phyloP scores from a whole-genome alignment of 2,888 invertebrate species.

The Bembecia ichneumoniformis region DNA sequence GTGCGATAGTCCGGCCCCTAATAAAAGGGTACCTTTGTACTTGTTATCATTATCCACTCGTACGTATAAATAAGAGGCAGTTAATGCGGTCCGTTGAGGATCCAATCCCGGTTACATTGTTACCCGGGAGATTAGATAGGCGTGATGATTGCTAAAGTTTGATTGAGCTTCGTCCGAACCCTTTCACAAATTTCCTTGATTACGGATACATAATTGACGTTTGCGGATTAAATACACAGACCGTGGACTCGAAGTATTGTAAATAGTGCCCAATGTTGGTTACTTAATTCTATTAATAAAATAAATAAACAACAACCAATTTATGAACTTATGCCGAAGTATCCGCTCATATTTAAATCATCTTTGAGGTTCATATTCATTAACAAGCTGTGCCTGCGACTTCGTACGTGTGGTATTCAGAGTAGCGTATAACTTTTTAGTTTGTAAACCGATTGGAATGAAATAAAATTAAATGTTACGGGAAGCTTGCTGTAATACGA shows the following conservation, averaged over 20 bases:
- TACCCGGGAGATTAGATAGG: conserved; percentile 59
- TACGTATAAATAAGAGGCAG: conserved; percentile 47
- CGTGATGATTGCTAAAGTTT: conserved; percentile 67
- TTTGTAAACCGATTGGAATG: too few relatives aligned
- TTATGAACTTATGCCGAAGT: neutral
- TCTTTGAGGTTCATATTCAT: too few relatives aligned
- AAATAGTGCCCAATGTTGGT: neutral
- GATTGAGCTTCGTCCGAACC: conserved; percentile 59
- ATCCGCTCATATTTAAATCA: too few relatives aligned
- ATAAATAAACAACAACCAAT: neutral
- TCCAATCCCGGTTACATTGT: conserved; percentile 58
- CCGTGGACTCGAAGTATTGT: conserved; percentile 19
- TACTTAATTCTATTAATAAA: neutral
- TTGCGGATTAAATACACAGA: conserved; percentile 33
- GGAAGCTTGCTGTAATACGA: too few relatives aligned
- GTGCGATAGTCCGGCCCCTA: neutral
- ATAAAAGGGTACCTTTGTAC: conserved; percentile 12
- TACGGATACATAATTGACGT: conserved; percentile 50
- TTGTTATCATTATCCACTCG: conserved; percentile 35
- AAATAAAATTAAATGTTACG: too few relatives aligned
- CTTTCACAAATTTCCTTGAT: conserved; percentile 53
- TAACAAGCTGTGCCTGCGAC: too few relatives aligned
- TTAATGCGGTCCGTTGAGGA: conserved; percentile 49
- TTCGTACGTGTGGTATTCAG: too few relatives aligned
- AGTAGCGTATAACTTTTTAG: too few relatives aligned